Base-by-base conservation (phyloP, 2,888 invertebrate genomes). In the Ochropacha duplaris region DNA sequence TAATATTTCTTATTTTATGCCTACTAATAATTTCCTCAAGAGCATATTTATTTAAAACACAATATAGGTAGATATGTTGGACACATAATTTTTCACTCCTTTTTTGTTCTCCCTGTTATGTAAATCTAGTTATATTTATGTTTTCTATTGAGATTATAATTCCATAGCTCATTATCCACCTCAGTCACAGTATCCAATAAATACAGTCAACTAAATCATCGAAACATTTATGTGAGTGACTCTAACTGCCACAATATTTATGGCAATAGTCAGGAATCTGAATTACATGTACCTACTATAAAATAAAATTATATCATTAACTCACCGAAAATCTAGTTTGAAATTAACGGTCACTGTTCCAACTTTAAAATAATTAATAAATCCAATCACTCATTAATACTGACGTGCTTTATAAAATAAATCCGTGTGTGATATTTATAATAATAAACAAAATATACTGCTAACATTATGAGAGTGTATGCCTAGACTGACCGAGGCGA, bases 401-500 rank as follows among this genome's bases (percentile, higher is more conserved):
- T 8, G 44, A 16, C 9, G 3, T 19, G 14, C 16, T 16, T n/a
- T 39, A 16, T 39, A 39, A 16, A 39, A 39, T 3, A 16, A n/a
- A 39, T n/a, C 16, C 14, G 9, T 44, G n/a, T 22, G 8, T 28
- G 50, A 16, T 50, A 12, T 26, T 28, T 24, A 44, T 50, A 49
- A 49, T 54, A 52, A 56, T 62, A 62, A 60, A 65, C 69, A 66
- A 65, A 61, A 57, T 63, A 71, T 69, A 61, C 75, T 73, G 69
- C 71, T 73, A 71, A 60, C 72, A 68, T 76, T 73, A 68, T 68
- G 72, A 71, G 70, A 76, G 76, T 71, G 66, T 75, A 72, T 71
- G 68, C 57, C 61, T 69, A 76, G 79, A 87, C 83, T 87, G 87
- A 80, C 83, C 85, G 74, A 76, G 56, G 66, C 57, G 72, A 69